Evolutionary conservation across 2,888 invertebrate genomes (phyloP).

Genomic region (Pachycephus smyrnensis): DNA sequence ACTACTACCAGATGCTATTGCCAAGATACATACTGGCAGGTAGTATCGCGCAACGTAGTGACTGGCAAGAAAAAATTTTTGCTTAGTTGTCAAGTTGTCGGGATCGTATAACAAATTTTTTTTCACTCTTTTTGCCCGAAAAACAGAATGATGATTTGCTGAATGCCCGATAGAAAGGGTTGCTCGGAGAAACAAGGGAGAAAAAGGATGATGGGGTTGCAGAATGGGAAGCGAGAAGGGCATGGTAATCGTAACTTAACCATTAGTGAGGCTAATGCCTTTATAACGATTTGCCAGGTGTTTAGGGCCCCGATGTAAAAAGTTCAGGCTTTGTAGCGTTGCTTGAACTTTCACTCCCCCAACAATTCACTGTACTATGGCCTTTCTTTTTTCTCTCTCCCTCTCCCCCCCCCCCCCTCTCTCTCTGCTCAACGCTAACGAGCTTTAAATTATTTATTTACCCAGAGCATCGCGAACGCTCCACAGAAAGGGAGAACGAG

Average conservation of each 20-base stretch:
- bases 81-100: not conserved
- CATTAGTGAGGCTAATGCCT: conserved; percentile 3
- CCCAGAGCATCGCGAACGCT: not conserved
- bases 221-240: not conserved
- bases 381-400: not conserved
- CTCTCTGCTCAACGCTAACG: conserved; percentile 6
- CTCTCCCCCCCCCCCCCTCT: not conserved
- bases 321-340: not conserved
- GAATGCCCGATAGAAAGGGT: not conserved
- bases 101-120: not conserved
- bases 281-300: conserved; percentile 10
- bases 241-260: not conserved
- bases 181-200: not conserved
- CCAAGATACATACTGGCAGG: not conserved
- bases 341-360: conserved; percentile 6
- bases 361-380: not conserved
- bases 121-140: not conserved
- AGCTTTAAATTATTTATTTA: conserved; percentile 14
- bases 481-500: not conserved
- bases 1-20: not conserved
- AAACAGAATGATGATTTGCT: not conserved
- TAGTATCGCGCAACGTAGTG: not conserved
- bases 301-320: conserved; percentile 3
- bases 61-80: not conserved
- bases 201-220: not conserved